Percentiles rank a stretch among this genome's conserved stretches.
Evolutionary conservation across 2,797 vertebrate species (phyloP).

Genomic region (Tinamus major): DNA sequence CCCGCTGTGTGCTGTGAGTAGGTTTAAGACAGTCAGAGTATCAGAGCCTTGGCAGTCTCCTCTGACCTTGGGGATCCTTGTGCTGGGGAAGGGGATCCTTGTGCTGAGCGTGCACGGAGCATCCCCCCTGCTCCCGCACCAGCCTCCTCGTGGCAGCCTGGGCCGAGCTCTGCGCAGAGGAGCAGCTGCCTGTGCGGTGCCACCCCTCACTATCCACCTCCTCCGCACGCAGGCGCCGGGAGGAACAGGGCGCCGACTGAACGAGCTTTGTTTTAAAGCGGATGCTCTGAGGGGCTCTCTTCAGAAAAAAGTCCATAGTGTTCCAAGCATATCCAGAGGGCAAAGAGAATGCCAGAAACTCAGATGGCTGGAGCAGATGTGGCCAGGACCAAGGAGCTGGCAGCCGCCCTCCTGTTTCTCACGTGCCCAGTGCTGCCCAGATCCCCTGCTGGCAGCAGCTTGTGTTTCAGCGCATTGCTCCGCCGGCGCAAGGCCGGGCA

Average conservation of each 20-base stretch:
- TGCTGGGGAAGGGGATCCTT: neutral
- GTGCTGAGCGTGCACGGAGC: neutral
- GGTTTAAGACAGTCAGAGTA: neutral
- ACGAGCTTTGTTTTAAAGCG: conserved; percentile 44
- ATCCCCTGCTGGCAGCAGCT: conserved; percentile 61
- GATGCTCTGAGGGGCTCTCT: conserved; percentile 15
- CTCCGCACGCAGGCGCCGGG: neutral
- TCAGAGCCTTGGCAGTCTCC: neutral
- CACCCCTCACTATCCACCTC: conserved; percentile 20
- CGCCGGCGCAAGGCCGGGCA: conserved; percentile 52
- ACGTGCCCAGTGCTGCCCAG: neutral
- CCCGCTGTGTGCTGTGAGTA: neutral
- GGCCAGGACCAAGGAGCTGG: conserved; percentile 36
- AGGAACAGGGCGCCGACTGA: conserved; percentile 32
- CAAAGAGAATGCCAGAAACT: conserved; percentile 47
- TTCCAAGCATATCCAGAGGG: conserved; percentile 49
- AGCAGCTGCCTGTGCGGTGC: conserved; percentile 24
- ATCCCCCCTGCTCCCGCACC: neutral
- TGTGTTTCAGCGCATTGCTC: conserved; percentile 27
- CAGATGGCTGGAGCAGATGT: conserved; percentile 50
- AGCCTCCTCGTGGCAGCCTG: conserved; percentile 6
- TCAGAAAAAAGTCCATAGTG: conserved; percentile 30
- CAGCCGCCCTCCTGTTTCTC: conserved; percentile 28
- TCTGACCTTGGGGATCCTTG: neutral
- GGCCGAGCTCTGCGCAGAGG: conserved; percentile 12